These are phyloP conservation scores for Hyppa rectilinea DNA, from an alignment of 2,888 invertebrate species.

Conservation along the genomic window DNA sequence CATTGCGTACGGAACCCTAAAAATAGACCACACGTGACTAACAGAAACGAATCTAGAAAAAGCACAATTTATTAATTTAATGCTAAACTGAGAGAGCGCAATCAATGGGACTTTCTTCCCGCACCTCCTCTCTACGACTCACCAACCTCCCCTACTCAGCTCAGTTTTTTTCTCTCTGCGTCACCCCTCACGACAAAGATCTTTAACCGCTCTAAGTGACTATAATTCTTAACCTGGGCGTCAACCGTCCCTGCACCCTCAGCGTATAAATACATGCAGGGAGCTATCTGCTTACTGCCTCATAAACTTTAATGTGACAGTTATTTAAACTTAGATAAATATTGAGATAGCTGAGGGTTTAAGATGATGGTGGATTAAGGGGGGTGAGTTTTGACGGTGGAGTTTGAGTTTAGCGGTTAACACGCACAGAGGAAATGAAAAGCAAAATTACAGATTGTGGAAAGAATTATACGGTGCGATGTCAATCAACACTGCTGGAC, in stretches of 20 bases:
- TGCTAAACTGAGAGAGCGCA: neutral
- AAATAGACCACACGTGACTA: neutral
- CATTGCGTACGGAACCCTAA: too few relatives aligned
- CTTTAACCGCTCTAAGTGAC: slow-evolving; percentile 65
- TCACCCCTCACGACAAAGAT: slow-evolving; percentile 47
- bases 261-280: slow-evolving; percentile 71
- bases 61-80: neutral
- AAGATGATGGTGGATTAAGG: slow-evolving; percentile 16
- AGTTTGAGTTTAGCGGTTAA: neutral
- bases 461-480: too few relatives aligned
- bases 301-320: slow-evolving; percentile 83
- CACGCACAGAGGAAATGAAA: too few relatives aligned
- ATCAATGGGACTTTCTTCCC: neutral
- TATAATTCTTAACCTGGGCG: slow-evolving; percentile 76
- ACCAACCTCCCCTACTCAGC: too few relatives aligned
- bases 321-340: slow-evolving; percentile 77
- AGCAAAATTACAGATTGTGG: too few relatives aligned
- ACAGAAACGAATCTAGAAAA: neutral
- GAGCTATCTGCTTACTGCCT: slow-evolving; percentile 79
- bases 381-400: neutral
- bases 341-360: slow-evolving; percentile 40
- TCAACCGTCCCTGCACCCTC: slow-evolving; percentile 66
- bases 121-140: too few relatives aligned
- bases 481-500: too few relatives aligned
- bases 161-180: neutral